Evolutionary conservation across 2,113 vertebrate species (phyloP).

Genomic region (Diadophis punctatus): DNA sequence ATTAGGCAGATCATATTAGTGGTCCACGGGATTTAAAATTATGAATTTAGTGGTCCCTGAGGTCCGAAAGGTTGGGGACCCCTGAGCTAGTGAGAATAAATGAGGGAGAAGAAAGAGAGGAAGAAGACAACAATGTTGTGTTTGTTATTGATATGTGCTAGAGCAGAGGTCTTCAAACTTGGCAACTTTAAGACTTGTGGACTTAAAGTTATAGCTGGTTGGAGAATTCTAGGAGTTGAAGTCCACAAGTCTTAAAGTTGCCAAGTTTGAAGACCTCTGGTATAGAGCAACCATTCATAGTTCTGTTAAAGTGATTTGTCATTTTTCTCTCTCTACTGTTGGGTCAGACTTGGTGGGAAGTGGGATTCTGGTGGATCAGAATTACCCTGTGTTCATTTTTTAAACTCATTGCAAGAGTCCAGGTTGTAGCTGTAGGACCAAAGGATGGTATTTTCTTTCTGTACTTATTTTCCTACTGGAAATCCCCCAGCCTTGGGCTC

Average conservation of each 20-base stretch:
- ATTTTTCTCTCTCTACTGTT: not conserved
- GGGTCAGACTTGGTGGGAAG: not conserved
- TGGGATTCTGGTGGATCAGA: not conserved
- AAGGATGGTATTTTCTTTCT: not conserved
- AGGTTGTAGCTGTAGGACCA: not conserved
- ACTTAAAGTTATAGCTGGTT: too few species aligned
- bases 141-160: not conserved
- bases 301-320: not conserved
- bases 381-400: not conserved
- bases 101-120: not conserved
- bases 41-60: too few species aligned
- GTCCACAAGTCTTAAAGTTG: too few species aligned
- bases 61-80: too few species aligned
- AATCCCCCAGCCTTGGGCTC: not conserved
- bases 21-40: too few species aligned
- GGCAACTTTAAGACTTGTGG: too few species aligned
- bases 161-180: not conserved
- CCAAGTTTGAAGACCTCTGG: not conserved
- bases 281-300: not conserved
- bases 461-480: not conserved
- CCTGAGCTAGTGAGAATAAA: too few species aligned
- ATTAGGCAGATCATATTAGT: too few species aligned
- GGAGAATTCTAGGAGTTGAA: too few species aligned
- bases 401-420: not conserved
- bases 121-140: not conserved